A percentile compares a stretch with the other conserved stretches of the same genome.
Evolutionary conservation across 2,797 vertebrate species (phyloP).

Genomic region (Coranthus polyacanthus): DNA sequence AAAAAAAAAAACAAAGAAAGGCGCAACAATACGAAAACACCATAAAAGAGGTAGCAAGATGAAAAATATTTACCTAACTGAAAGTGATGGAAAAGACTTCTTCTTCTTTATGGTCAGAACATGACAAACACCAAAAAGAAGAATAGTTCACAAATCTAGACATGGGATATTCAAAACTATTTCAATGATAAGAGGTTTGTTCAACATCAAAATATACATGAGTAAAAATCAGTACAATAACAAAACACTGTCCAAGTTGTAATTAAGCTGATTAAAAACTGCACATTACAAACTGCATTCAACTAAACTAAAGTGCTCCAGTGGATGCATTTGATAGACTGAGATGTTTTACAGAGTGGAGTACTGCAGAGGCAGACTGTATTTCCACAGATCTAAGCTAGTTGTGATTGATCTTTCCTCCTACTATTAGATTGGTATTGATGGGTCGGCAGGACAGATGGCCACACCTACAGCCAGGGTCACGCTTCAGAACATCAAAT

Average conservation of each 20-base stretch:
- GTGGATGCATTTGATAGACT: not conserved
- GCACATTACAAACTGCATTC: not conserved
- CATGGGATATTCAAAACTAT: too few relatives aligned
- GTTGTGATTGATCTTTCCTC: slow-evolving; percentile 77
- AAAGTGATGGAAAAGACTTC: too few relatives aligned
- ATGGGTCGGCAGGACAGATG: slow-evolving; percentile 66
- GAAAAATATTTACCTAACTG: too few relatives aligned
- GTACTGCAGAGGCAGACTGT: slow-evolving; percentile 28
- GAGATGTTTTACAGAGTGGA: not conserved
- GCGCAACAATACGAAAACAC: too few relatives aligned
- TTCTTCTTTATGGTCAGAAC: too few relatives aligned
- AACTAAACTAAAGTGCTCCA: not conserved
- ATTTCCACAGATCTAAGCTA: slow-evolving; percentile 78
- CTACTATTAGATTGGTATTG: slow-evolving; percentile 80
- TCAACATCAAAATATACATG: too few relatives aligned
- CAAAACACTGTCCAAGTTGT: not conserved
- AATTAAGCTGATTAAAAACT: not conserved
- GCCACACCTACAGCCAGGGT: slow-evolving; percentile 73
- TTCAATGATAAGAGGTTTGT: too few relatives aligned
- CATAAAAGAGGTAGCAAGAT: too few relatives aligned
- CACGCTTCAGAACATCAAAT: slow-evolving; percentile 65
- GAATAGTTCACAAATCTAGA: too few relatives aligned
- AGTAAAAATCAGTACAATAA: too few relatives aligned
- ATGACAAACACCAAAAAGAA: too few relatives aligned
- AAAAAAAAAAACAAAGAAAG: too few relatives aligned